These are phyloP conservation scores for Trichacis sp. DNA, from an alignment of 2,888 invertebrate genomes.

Conservation along the genomic window DNA sequence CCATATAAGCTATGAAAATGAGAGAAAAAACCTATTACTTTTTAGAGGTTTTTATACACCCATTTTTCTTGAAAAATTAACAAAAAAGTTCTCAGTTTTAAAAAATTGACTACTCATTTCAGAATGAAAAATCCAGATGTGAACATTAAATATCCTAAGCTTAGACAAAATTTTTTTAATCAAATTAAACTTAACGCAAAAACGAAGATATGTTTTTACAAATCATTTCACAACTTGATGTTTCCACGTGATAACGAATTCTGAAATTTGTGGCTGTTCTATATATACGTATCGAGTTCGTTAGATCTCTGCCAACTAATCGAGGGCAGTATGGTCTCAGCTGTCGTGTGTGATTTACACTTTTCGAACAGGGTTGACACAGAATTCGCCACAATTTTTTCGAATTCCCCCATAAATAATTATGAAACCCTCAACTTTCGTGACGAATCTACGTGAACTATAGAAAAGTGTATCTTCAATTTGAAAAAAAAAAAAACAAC, in stretches of 20 bases:
- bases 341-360: slow-evolving; percentile 27
- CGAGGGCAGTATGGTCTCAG: slow-evolving; percentile 38
- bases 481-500: not conserved
- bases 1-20: no score
- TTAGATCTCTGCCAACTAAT: slow-evolving; percentile 45
- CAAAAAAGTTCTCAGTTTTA: no score
- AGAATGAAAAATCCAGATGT: not conserved
- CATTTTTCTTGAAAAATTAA: no score
- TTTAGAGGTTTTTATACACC: no score
- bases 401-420: no score
- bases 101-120: not conserved
- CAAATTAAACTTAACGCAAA: no score
- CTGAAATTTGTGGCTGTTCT: slow-evolving; percentile 25
- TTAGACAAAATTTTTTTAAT: no score
- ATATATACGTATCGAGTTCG: slow-evolving; percentile 26
- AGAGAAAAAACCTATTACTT: no score
- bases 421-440: not conserved
- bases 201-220: not conserved
- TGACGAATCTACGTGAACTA: not conserved
- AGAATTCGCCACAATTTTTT: slow-evolving; percentile 17
- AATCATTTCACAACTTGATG: slow-evolving; percentile 5
- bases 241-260: slow-evolving; percentile 8
- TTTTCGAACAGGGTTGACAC: slow-evolving; percentile 32
- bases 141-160: no score
- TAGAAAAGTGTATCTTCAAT: not conserved